Conservation (phyloP, 2,113 vertebrate genomes). For the Burhinus bistriatus region DNA sequence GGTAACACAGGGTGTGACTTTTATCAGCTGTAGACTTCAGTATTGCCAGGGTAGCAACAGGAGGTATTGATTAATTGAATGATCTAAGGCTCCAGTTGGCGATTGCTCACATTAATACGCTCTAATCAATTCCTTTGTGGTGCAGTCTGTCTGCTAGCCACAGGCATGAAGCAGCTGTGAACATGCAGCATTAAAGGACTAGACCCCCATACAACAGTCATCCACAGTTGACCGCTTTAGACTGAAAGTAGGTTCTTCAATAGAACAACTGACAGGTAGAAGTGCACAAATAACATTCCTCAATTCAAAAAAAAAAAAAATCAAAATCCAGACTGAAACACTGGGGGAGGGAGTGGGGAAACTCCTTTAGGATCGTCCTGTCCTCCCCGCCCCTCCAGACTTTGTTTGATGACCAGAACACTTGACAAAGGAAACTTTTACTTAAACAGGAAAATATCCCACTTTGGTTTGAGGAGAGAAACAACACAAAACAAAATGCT, state of each 20-base stretch:
- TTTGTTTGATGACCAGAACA: neutral
- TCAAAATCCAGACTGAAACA: neutral
- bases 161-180: neutral
- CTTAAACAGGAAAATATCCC: neutral
- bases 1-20: neutral
- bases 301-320: neutral
- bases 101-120: neutral
- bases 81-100: neutral
- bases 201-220: neutral
- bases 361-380: neutral
- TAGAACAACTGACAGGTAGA: neutral
- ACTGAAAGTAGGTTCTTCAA: neutral
- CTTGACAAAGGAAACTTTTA: neutral
- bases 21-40: neutral
- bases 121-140: neutral
- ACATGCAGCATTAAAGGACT: neutral
- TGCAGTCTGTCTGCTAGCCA: neutral
- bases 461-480: neutral
- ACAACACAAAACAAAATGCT: neutral
- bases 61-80: neutral
- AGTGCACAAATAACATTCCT: neutral
- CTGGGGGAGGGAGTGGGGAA: fast-evolving
- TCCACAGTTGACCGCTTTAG: neutral
- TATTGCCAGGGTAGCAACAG: neutral
- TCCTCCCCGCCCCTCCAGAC: neutral